Evolutionary conservation across 2,888 invertebrate genomes (phyloP), one percentile per base, ranked within the genome.

Genomic region (Tenodera sinensis): DNA sequence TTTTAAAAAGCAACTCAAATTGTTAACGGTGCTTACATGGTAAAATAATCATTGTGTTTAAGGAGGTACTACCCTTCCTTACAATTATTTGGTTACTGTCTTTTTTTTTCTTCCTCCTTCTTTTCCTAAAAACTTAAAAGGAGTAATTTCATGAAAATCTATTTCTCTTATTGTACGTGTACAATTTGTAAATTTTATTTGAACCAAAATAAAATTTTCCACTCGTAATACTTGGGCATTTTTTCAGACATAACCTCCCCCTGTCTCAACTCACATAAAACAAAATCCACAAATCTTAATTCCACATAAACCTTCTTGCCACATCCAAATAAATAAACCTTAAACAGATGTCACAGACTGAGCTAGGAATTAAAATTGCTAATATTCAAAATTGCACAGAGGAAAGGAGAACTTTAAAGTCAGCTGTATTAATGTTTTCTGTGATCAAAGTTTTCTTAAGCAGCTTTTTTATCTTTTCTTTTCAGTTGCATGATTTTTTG

Each of bases 131-230:
- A 15, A 20, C 20, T 20, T 71, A 14, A 71, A 71, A 71, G 54
- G 54, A 71, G 54, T 71, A 71, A 71, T 71, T 71, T 28, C 54
- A 81, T 86, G 81, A 86, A 86, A 86, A 86, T 86, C 84, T 84
- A 85, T n/a, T 85, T 47, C 54, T 54, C 81, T 88, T 90, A 86
- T 88, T 90, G 90, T 90, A 89, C 83, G 89, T 89, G 89, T 90
- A 89, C 81, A 88, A 89, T 90, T 90, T 90, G 90, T 90, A 90
- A 90, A 89, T 90, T 89, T 89, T 89, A 89, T 90, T 89, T 90
- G 89, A 90, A 86, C 42, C 84, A 83, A 87, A 90, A 89, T 89
- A 90, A 90, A 90, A 87, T 89, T 89, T 89, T 90, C 90, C 85
- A 89, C 89, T 86, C 89, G 30, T 83, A 88, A 82, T 81, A 82